phyloP scores from a whole-genome alignment of 30 jellyfish, hydroid and myxozoan species.

The Pseudorhiza aurosa region DNA sequence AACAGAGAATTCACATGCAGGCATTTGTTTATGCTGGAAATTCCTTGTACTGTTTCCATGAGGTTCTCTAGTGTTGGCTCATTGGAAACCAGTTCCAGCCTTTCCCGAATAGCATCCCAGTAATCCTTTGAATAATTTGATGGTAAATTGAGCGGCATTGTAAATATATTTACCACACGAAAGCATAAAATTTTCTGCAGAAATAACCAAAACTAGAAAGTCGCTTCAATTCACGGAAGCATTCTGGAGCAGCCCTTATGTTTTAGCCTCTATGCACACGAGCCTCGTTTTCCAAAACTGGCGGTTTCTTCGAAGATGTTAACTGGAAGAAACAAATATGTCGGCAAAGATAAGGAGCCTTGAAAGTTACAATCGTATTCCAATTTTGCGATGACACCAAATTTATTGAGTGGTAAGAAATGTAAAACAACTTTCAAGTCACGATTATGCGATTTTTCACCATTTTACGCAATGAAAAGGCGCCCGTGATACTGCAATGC shows the following conservation, averaged over 20 bases:
- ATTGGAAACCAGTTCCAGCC: not conserved
- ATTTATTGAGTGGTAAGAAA: no score
- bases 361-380: no score
- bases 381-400: no score
- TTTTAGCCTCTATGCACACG: conserved; percentile 13
- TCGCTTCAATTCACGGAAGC: no score
- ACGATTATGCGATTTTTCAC: no score
- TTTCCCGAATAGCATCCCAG: not conserved
- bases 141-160: conserved; percentile 10
- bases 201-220: no score
- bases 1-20: not conserved
- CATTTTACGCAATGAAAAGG: no score
- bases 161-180: no score
- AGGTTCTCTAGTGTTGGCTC: not conserved
- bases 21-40: not conserved
- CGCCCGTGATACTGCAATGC: no score
- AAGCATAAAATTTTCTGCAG: no score
- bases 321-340: conserved; percentile 29
- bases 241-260: conserved; percentile 2
- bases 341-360: no score
- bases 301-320: conserved; percentile 77
- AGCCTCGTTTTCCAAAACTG: conserved; percentile 53
- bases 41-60: not conserved
- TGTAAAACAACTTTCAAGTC: no score
- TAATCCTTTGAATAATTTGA: conserved; percentile 17